Conservation (phyloP, 2,113 vertebrate genomes). For the Rhinoderma darwinii region DNA sequence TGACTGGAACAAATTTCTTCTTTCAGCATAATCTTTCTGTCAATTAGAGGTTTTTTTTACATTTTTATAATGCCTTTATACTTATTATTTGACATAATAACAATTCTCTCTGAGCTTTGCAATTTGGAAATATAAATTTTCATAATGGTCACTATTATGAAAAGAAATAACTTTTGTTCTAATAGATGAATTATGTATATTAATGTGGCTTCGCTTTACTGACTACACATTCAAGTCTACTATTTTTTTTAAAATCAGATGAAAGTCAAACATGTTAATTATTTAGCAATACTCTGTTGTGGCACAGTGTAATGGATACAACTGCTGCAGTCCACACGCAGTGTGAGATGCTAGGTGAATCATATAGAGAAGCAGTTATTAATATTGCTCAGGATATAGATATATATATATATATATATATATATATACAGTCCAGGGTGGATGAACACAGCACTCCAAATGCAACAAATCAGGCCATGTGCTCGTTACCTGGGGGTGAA, state of each 20-base stretch:
- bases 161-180: background rate
- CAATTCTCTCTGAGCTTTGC: background rate
- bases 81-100: background rate
- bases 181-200: background rate
- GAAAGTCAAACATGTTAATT: background rate
- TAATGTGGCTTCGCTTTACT: background rate
- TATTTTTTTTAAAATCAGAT: background rate
- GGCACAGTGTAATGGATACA: background rate
- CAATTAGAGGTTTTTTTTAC: constrained; percentile 30
- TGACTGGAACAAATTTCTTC: constrained; percentile 18
- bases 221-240: background rate
- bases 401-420: no score
- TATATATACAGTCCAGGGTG: no score
- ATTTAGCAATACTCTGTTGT: background rate
- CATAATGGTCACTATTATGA: constrained; percentile 4
- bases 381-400: no score
- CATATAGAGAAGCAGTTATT: background rate
- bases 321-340: background rate
- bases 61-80: background rate
- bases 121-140: constrained; percentile 1
- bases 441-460: no score
- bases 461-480: no score
- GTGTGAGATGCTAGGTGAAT: background rate
- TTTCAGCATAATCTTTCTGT: constrained; percentile 6
- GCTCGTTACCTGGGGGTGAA: no score